phyloP scores from a whole-genome alignment of 2,797 vertebrate genomes.

The Muscicapa comitata region DNA sequence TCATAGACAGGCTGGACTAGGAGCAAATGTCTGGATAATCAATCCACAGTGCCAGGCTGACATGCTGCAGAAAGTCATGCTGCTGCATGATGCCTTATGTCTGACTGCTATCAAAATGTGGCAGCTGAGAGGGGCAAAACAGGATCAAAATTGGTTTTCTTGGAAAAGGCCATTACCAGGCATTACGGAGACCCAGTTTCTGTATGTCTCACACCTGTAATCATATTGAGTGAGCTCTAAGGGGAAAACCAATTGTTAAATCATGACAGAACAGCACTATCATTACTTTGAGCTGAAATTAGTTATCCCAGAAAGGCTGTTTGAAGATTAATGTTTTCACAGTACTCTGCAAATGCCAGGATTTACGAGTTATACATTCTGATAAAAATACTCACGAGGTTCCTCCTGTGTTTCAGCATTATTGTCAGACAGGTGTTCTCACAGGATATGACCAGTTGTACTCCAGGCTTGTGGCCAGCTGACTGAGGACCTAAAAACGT shows the following conservation, averaged over 20 bases:
- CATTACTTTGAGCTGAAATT: neutral
- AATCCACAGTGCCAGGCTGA: neutral
- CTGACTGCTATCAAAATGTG: neutral
- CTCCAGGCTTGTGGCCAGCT: constrained; percentile 54
- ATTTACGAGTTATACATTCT: rapidly evolving
- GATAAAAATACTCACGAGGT: constrained; percentile 77
- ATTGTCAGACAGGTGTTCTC: constrained; percentile 72
- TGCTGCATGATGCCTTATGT: neutral
- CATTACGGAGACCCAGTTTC: neutral
- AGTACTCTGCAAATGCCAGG: neutral
- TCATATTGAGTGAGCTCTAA: neutral
- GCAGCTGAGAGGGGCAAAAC: neutral
- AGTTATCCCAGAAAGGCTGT: neutral
- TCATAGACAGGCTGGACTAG: neutral
- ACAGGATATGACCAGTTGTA: constrained; percentile 79
- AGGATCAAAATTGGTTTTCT: neutral
- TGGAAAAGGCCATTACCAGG: neutral
- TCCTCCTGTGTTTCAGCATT: constrained; percentile 82
- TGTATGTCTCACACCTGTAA: neutral
- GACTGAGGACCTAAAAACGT: constrained; percentile 12
- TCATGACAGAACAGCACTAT: neutral
- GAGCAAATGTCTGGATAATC: neutral
- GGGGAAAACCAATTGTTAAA: neutral
- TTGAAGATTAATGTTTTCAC: neutral
- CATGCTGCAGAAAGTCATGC: neutral